Evolutionary conservation across 2,888 invertebrate species (phyloP).

Genomic region (Acrobasis suavella): DNA sequence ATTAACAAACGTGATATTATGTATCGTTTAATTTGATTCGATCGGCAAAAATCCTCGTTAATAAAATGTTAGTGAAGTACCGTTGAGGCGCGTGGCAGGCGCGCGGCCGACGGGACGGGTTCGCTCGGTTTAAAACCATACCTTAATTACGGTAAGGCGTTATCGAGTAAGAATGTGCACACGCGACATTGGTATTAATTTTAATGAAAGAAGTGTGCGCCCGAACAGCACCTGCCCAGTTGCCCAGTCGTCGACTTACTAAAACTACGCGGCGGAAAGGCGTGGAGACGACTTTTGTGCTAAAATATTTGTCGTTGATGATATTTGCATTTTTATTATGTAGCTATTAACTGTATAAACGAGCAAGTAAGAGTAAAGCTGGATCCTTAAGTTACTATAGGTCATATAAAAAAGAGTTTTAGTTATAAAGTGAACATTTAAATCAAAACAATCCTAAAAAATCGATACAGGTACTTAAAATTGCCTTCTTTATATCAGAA

Average conservation of each 20-base stretch:
- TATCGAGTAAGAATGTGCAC: conserved; percentile 82
- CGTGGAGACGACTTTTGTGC: conserved; percentile 33
- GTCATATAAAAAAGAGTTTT: too few species aligned
- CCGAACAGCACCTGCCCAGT: conserved; percentile 71
- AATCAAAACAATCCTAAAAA: too few species aligned
- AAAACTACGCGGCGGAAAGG: conserved; percentile 54
- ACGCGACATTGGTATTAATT: conserved; percentile 83
- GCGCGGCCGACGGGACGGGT: conserved; percentile 49
- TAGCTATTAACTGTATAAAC: too few species aligned
- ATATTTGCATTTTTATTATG: too few species aligned
- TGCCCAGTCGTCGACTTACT: conserved; percentile 70
- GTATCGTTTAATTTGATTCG: conserved; percentile 48
- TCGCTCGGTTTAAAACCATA: conserved; percentile 61
- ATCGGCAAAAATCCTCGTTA: conserved; percentile 31
- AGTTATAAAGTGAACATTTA: too few species aligned
- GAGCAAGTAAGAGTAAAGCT: too few species aligned
- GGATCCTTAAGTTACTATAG: too few species aligned
- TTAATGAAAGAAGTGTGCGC: conserved; percentile 82
- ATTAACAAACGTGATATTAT: conserved; percentile 68
- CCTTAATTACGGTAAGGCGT: conserved; percentile 81
- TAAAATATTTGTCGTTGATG: neutral
- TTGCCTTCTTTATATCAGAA: too few species aligned
- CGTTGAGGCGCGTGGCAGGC: conserved; percentile 65
- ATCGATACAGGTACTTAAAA: too few species aligned
- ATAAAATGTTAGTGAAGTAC: conserved; percentile 44